These are phyloP conservation scores for Nineta flava DNA, from an alignment of 2,888 invertebrate genomes.

Conservation along the genomic window DNA sequence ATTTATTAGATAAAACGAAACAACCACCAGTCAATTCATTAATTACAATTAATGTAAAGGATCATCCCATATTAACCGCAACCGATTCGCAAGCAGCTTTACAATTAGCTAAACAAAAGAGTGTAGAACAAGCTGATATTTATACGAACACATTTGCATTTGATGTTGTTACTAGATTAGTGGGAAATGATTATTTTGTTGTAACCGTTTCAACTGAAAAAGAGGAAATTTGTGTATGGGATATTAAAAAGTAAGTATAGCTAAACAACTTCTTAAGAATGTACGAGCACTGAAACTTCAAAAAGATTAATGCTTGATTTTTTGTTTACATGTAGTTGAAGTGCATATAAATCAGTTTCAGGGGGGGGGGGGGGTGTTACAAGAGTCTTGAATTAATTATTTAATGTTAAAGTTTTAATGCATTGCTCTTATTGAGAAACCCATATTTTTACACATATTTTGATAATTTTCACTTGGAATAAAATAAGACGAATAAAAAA, in stretches of 20 bases:
- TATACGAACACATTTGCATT: slow-evolving; percentile 28
- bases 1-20: slow-evolving; percentile 31
- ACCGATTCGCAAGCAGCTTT: neutral
- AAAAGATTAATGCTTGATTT: too few relatives aligned
- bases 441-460: too few relatives aligned
- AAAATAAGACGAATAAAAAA: too few relatives aligned
- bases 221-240: slow-evolving; percentile 72
- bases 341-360: too few relatives aligned
- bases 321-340: too few relatives aligned
- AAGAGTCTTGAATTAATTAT: too few relatives aligned
- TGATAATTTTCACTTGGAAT: too few relatives aligned
- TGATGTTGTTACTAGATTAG: slow-evolving; percentile 45
- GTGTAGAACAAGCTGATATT: slow-evolving; percentile 11
- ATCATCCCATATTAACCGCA: slow-evolving; percentile 5
- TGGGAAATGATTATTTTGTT: slow-evolving; percentile 51
- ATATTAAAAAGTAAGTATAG: slow-evolving; percentile 39
- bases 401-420: too few relatives aligned
- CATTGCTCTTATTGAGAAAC: too few relatives aligned
- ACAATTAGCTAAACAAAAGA: neutral
- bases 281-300: too few relatives aligned
- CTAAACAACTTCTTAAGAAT: neutral
- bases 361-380: too few relatives aligned
- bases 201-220: slow-evolving; percentile 57
- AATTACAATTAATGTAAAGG: slow-evolving; percentile 33
- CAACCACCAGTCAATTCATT: slow-evolving; percentile 44